Evolutionary conservation across 2,888 invertebrate genomes (phyloP).

Genomic region (Sinhomidia bicolor): DNA sequence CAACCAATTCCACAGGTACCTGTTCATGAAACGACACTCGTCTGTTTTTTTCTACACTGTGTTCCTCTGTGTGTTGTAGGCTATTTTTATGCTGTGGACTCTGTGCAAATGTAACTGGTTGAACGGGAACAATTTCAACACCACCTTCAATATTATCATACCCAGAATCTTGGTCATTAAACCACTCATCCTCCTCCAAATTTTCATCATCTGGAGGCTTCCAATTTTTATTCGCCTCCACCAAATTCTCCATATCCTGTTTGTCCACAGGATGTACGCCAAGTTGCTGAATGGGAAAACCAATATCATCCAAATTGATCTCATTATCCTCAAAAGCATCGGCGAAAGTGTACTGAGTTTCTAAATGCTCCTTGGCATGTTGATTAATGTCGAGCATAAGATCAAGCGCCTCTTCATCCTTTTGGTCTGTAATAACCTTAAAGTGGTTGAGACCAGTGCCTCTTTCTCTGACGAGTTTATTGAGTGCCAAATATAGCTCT

Average conservation of each 20-base stretch:
- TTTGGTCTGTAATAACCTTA: constrained; percentile 22
- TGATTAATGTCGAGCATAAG: constrained; percentile 54
- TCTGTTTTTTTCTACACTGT: too few relatives aligned
- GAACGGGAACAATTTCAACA: neutral
- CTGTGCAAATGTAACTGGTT: too few relatives aligned
- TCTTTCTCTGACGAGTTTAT: constrained; percentile 43
- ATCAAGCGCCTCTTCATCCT: constrained; percentile 38
- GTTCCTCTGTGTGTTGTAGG: too few relatives aligned
- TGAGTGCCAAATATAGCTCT: constrained; percentile 61
- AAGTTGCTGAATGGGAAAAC: constrained; percentile 59
- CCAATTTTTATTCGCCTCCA: constrained; percentile 20
- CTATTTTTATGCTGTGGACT: too few relatives aligned
- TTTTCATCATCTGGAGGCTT: neutral
- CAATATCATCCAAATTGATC: constrained; percentile 71
- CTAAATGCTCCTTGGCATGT: constrained; percentile 63
- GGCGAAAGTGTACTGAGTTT: constrained; percentile 57
- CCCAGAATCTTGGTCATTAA: neutral
- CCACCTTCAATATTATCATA: neutral
- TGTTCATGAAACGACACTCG: too few relatives aligned
- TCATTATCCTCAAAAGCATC: constrained; percentile 71
- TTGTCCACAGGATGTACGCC: constrained; percentile 8
- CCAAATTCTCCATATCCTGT: constrained; percentile 34
- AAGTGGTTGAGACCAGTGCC: constrained; percentile 59
- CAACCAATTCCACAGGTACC: neutral
- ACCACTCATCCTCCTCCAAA: neutral